A percentile compares a stretch with the other conserved stretches of the same genome.
Evolutionary conservation across 2,113 vertebrate genomes (phyloP).

Genomic region (Crypturellus undulatus): DNA sequence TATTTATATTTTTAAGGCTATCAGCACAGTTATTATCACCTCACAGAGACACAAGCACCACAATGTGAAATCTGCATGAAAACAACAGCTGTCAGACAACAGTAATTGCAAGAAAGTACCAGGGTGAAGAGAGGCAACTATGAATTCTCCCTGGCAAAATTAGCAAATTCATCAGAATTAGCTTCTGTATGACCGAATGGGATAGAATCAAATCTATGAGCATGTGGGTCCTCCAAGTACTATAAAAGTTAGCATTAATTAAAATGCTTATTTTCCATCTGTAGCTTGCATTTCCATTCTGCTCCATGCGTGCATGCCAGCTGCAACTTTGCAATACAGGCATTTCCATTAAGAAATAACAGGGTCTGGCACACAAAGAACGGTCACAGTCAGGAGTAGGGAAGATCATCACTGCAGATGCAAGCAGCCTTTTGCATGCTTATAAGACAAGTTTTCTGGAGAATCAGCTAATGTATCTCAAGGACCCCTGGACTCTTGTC

Average conservation of each 20-base stretch:
- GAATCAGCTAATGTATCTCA: background rate
- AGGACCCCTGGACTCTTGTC: background rate
- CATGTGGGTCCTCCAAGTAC: slow-evolving; percentile 10
- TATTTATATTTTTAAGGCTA: background rate
- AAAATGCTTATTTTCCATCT: slow-evolving; percentile 63
- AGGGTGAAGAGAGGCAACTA: slow-evolving; percentile 36
- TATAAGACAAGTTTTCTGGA: background rate
- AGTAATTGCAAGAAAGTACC: slow-evolving; percentile 56
- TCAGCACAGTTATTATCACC: slow-evolving; percentile 53
- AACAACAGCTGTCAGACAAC: slow-evolving; percentile 74
- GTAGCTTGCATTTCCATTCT: slow-evolving; percentile 15
- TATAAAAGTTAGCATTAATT: slow-evolving; percentile 71
- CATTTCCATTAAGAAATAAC: background rate
- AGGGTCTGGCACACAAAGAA: background rate
- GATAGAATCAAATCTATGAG: slow-evolving; percentile 12
- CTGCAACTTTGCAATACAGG: slow-evolving; percentile 1
- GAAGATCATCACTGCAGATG: background rate
- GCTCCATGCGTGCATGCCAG: background rate
- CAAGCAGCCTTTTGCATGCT: background rate
- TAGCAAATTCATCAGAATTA: slow-evolving; percentile 58
- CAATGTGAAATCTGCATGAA: slow-evolving; percentile 64
- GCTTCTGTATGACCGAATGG: slow-evolving; percentile 37
- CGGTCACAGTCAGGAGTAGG: background rate
- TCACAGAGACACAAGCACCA: background rate
- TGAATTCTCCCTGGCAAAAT: slow-evolving; percentile 57